These are phyloP conservation scores for Drosophila equinoxialis DNA, from an alignment of 1,140 invertebrate genomes.

Conservation along the genomic window DNA sequence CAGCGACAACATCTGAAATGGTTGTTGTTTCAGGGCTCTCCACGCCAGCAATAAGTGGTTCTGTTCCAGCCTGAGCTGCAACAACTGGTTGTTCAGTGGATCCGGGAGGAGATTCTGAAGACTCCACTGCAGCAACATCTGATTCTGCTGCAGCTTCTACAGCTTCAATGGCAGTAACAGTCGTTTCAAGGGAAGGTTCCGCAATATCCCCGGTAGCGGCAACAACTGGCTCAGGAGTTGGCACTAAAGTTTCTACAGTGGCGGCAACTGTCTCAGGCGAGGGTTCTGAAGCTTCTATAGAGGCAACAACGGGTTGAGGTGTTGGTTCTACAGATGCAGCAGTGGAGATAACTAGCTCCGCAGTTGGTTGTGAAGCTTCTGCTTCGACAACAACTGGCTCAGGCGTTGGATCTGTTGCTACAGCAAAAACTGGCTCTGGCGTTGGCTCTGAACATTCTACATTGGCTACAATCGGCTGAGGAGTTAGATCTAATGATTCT, in stretches of 20 bases:
- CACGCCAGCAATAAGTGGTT: neutral
- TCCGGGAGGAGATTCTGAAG: neutral
- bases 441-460: too few relatives aligned
- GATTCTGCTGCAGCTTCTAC: neutral
- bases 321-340: too few relatives aligned
- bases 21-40: neutral
- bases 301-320: too few relatives aligned
- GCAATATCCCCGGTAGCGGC: neutral
- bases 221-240: constrained; percentile 4
- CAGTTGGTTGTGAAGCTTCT: neutral
- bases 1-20: neutral
- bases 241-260: neutral
- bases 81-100: too few relatives aligned
- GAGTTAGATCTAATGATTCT: too few relatives aligned
- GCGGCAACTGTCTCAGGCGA: neutral
- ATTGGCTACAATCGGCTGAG: too few relatives aligned
- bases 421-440: too few relatives aligned
- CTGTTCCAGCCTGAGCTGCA: neutral
- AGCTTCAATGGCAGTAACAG: too few relatives aligned
- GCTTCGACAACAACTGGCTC: too few relatives aligned
- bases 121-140: neutral
- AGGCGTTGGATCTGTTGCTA: too few relatives aligned
- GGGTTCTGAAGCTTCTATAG: neutral
- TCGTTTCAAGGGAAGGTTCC: neutral
- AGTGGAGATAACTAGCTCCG: too few relatives aligned